These are phyloP conservation scores for Megathymus violae DNA, from an alignment of 1,140 invertebrate species.

Conservation along the genomic window DNA sequence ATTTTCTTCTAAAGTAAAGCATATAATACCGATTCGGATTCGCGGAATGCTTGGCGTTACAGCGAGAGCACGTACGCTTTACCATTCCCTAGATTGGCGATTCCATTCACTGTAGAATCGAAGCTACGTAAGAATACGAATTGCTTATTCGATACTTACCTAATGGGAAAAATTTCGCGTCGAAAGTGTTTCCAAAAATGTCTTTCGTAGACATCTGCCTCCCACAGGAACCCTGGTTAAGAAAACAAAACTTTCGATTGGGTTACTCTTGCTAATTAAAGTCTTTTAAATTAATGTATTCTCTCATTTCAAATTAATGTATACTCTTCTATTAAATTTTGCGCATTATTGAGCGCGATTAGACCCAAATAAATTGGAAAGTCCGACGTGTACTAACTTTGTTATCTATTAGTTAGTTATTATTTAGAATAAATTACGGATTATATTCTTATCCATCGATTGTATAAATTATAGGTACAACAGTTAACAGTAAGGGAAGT, in stretches of 20 bases:
- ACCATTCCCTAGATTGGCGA: slow-evolving; percentile 28
- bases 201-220: slow-evolving; percentile 25
- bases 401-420: no score
- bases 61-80: slow-evolving; percentile 1
- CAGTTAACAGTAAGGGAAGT: no score
- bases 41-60: no score
- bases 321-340: not conserved
- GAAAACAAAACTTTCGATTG: slow-evolving; percentile 23
- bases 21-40: no score
- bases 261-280: slow-evolving; percentile 25
- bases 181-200: slow-evolving; percentile 27
- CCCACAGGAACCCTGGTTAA: slow-evolving; percentile 12
- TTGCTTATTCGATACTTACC: slow-evolving; percentile 27
- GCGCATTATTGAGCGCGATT: no score
- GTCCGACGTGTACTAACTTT: no score
- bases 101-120: slow-evolving; percentile 25
- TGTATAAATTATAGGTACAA: no score
- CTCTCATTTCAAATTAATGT: not conserved
- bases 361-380: no score
- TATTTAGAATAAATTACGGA: no score
- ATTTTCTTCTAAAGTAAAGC: no score
- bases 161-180: slow-evolving; percentile 24
- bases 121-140: slow-evolving; percentile 31
- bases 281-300: no score
- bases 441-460: no score